Evolutionary conservation across 2,888 invertebrate species (phyloP).

Genomic region (Sinelater perroti): DNA sequence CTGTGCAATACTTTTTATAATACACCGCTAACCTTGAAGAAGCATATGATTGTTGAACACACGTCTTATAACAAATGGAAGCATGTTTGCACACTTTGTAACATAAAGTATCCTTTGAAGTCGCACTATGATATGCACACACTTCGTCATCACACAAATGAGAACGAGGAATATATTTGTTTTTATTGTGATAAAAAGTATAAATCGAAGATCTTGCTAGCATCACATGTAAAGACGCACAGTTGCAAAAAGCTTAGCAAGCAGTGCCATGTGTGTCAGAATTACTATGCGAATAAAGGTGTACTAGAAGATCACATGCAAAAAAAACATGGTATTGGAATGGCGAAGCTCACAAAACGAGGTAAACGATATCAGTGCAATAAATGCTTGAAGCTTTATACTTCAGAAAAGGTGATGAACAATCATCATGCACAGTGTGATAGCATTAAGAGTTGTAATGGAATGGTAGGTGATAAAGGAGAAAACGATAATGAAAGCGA

Average conservation of each 20-base stretch:
- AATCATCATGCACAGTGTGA: conserved; percentile 43
- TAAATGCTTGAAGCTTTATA: conserved; percentile 42
- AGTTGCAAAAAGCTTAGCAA: conserved; percentile 23
- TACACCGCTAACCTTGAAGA: conserved; percentile 7
- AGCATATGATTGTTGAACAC: conserved; percentile 19
- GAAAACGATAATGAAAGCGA: too few species aligned
- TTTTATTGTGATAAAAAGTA: conserved; percentile 44
- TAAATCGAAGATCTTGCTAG: conserved; percentile 37
- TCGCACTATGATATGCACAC: background rate
- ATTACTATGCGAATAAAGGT: background rate
- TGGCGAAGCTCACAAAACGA: conserved; percentile 12
- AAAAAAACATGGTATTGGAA: conserved; percentile 18
- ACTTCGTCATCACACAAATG: conserved; percentile 1
- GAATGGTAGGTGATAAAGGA: too few species aligned
- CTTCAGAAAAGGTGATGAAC: conserved; percentile 42
- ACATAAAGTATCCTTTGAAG: conserved; percentile 8
- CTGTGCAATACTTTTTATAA: conserved; percentile 5
- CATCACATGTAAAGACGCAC: conserved; percentile 41
- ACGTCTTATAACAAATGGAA: conserved; percentile 8
- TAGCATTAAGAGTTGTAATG: conserved; percentile 36
- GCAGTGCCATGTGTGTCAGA: conserved; percentile 35
- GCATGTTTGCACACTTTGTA: conserved; percentile 12
- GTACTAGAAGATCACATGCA: conserved; percentile 18
- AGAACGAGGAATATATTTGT: conserved; percentile 36
- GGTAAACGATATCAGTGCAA: conserved; percentile 24